Conservation (phyloP, 2,797 vertebrate genomes). For the Crotalus adamanteus region DNA sequence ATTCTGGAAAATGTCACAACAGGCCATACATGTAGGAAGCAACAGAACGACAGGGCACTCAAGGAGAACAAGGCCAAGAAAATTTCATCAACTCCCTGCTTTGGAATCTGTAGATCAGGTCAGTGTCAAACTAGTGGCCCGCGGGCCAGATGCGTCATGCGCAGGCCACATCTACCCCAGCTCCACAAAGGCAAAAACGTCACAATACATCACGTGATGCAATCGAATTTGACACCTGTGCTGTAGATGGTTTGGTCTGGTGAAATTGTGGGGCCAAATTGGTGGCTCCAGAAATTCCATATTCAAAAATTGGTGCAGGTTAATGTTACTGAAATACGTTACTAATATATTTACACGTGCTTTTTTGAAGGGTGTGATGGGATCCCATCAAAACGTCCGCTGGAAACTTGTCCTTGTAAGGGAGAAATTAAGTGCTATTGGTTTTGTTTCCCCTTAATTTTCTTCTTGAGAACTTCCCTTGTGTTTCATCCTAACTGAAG, state of each 20-base stretch:
- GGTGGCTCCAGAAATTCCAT: neutral
- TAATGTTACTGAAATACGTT: fast-evolving
- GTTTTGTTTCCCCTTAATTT: neutral
- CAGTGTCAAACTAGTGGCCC: too few species aligned
- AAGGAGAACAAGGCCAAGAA: fast-evolving
- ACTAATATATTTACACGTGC: fast-evolving
- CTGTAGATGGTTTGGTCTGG: too few species aligned
- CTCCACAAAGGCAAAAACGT: too few species aligned
- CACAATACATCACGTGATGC: too few species aligned
- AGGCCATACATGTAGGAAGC: fast-evolving
- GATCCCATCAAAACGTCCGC: fast-evolving
- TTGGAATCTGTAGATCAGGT: fast-evolving
- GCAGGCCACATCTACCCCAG: too few species aligned
- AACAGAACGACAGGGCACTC: fast-evolving
- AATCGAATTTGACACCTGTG: too few species aligned
- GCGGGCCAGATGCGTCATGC: too few species aligned
- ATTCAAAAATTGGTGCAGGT: neutral
- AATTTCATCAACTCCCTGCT: fast-evolving
- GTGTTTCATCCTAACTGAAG: neutral
- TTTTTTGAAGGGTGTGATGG: fast-evolving
- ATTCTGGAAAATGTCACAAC: fast-evolving
- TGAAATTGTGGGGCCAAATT: neutral
- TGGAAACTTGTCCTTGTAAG: fast-evolving
- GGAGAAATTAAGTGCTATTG: neutral
- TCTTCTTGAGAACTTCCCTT: neutral